Base-by-base conservation (phyloP, 1,140 invertebrate species). In the Papilio machaon region DNA sequence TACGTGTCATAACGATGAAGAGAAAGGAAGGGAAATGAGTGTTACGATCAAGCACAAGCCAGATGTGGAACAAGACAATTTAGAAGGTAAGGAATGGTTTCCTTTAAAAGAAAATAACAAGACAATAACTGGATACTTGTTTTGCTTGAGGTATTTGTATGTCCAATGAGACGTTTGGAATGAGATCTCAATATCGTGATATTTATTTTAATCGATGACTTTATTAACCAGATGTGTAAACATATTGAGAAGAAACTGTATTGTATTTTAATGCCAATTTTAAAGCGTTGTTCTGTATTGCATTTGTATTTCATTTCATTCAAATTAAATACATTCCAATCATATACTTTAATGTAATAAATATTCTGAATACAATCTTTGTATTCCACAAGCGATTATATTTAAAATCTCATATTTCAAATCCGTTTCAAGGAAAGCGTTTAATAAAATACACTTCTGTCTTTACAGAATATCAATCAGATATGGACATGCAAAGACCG, bases 391-490 rank as follows among this genome's bases (percentile, higher is more conserved):
- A 23, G n/a, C n/a, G 3, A n/a, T n/a, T 9, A 23, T 70, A 13
- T 70, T 70, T 70, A 38, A 30, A 70, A 70, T 35, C 35, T 15
- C 13, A 70, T 13, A 11, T 64, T 10, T 30, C 60, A 64, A 64
- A 64, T 64, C 60, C 23, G 10, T 64, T 70, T 70, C 64, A 70
- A 35, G 11, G 23, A 79, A 47, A 64, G 58, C 47, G 30, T 64
- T 46, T 64, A 19, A 64, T 64, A 79, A 79, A 79, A 58, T 60
- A 13, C 64, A 15, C 64, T 23, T 79, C 6, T 43, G 11, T 67
- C 23, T 81, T 90, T 88, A 35, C 86, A 95, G 94, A 91, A 86
- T 95, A 94, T 81, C 93, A 95, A 88, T 87, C 91, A 30, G 94
- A 95, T 83, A 87, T 89, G 1, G 89, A 90, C 70, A 83, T 90